Evolutionary conservation across 2,113 vertebrate species (phyloP), one percentile per base, ranked within the genome.

Genomic region (Scopus umbretta): DNA sequence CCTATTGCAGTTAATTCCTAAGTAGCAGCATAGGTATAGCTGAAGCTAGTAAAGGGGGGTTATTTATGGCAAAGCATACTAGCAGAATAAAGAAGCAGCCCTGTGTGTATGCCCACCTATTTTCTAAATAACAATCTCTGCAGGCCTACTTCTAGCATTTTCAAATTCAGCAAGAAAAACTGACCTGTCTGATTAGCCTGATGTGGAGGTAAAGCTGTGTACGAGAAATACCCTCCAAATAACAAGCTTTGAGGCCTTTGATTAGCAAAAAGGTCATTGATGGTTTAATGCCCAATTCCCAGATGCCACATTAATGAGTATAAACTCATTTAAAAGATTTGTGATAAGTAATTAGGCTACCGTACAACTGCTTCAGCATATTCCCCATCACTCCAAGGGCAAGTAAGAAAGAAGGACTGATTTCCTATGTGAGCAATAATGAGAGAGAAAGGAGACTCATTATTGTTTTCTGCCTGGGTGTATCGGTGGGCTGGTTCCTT

Each of bases 311-410:
- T 97, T 95, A 95, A 95, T 88, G 90, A 92, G 38, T 30, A 86
- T 63, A 94, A 96, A 96, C 79, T 93, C 30, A 92, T 96, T 96
- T 92, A 86, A 86, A 94, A 97, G 92, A 97, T 97, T 94, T 97
- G 88, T 96, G 92, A 59, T 95, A 94, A 92, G 90, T 90, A 94
- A 96, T 96, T 94, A 93, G 87, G 50, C 71, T 55, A 47, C 86
- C 80, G 45, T 74, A 90, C 26, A 42, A 93, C 59, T 74, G 38
- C n/a, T 96, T 92, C 82, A 92, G 93, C 74, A 86, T 62, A 88
- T 88, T 94, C 23, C 40, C 29, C 42, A 59, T 86, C 82, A 61
- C 75, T 86, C 79, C 94, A 95, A 96, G 92, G 95, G 59, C 90
- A 94, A 88, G 61, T 22, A 34, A 87, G 89, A 87, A 68, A 2